Base-by-base conservation (phyloP, 2,797 vertebrate genomes). In the Mormyrops boulengeri region DNA sequence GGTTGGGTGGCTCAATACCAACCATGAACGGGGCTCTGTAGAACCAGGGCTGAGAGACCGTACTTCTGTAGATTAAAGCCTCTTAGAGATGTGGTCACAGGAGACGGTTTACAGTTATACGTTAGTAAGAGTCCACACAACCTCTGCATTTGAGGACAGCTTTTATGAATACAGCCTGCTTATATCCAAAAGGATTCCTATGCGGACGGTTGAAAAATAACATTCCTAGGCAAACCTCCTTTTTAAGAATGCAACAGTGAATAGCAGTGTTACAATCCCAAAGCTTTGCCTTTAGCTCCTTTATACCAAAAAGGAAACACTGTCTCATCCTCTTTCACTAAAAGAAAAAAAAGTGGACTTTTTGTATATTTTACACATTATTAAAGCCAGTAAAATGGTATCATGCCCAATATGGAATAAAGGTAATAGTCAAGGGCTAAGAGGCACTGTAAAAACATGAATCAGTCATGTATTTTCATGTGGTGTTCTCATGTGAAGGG, bases 381-480 rank as follows among this genome's bases (percentile, higher is more conserved):
- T 95, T 94, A 96, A 96, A 96, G 95, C 95, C 94, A 95, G 95
- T 96, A 96, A 96, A 96, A 96, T 94, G 94, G 94, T 96, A 94
- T 95, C 96, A 96, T 96, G 96, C 95, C 95, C 95, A 92, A 91
- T 95, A 95, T 93, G 94, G 94, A 94, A 93, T 94, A 94, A 94
- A 94, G 94, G 94, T 94, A 95, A 95, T 89, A 94, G 95, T 52
- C 90, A 92, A 92, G 93, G 94, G 94, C 94, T 93, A 92, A 94
- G 93, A 95, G 95, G 94, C 95, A 95, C 94, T 95, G 94, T 93
- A 95, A 80, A 91, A 82, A 89, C 34, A 94, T 94, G 94, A 94
- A 84, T 38, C 50, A 22, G 22, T 57, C 34, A n/a, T 85, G 50
- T 84, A 34, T 47, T 60, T 89, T 93, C 90, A 95, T 95, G 95